A percentile compares a stretch with the other conserved stretches of the same genome.
phyloP scores from a whole-genome alignment of 2,113 vertebrate species.

The Chamaea fasciata region DNA sequence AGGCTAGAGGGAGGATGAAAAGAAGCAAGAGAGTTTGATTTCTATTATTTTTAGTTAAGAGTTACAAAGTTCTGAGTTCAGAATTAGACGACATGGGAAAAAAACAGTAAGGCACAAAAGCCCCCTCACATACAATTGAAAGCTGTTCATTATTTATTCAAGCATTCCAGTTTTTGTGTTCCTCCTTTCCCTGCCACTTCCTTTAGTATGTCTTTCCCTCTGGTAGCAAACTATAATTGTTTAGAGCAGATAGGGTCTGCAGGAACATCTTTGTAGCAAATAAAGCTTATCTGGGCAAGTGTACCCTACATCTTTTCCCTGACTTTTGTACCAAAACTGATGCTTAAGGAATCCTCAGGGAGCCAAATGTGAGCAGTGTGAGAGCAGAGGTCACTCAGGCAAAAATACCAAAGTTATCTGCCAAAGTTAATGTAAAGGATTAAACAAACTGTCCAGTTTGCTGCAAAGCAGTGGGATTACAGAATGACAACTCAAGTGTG shows the following conservation, averaged over 20 bases:
- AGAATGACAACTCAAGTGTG: neutral
- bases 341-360: neutral
- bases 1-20: neutral
- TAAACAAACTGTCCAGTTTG: neutral
- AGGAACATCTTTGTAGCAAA: neutral
- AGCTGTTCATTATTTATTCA: neutral
- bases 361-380: neutral
- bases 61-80: neutral
- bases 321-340: neutral
- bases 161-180: neutral
- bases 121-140: neutral
- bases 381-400: neutral
- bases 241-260: neutral
- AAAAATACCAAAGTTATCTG: neutral
- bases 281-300: neutral
- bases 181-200: neutral
- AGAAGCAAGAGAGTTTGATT: neutral
- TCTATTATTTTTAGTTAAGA: neutral
- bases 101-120: neutral
- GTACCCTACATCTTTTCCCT: neutral
- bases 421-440: neutral
- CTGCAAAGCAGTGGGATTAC: neutral
- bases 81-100: neutral
- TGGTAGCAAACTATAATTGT: neutral
- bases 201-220: neutral